A percentile compares a stretch with the other conserved stretches of the same genome.
Conservation (phyloP, 2,797 vertebrate species). For the Sebastes hubbsi region DNA sequence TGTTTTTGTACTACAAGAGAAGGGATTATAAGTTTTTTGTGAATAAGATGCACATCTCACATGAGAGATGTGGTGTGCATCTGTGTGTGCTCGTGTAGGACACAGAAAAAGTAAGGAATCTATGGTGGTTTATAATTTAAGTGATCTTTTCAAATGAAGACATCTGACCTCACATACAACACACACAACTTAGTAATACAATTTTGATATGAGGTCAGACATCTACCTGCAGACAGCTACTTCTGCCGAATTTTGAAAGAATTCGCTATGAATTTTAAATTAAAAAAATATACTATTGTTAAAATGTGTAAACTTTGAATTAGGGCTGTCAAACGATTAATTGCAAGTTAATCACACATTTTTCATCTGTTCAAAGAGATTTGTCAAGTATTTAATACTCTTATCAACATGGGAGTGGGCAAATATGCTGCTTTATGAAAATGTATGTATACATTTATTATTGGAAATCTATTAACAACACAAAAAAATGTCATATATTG, state of each 20-base stretch:
- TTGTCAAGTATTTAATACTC: no score
- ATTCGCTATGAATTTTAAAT: background rate
- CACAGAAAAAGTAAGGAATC: background rate
- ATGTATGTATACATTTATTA: no score
- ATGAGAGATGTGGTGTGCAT: background rate
- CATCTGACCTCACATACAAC: background rate
- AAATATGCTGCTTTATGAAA: no score
- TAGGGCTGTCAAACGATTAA: no score
- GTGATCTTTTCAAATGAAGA: background rate
- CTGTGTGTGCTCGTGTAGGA: background rate
- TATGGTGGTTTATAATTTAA: background rate
- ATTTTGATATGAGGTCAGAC: background rate
- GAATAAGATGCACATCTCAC: background rate
- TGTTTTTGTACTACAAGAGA: constrained; percentile 30
- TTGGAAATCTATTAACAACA: no score
- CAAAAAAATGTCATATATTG: no score
- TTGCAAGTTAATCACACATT: no score
- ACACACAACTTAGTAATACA: background rate
- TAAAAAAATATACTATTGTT: background rate
- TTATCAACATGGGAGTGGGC: no score
- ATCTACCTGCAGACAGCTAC: background rate
- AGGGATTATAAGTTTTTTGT: background rate
- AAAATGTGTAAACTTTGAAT: background rate
- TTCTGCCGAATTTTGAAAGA: background rate
- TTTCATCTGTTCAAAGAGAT: no score